phyloP scores from a whole-genome alignment of 2,113 vertebrate species.

The Bubalus kerabau region DNA sequence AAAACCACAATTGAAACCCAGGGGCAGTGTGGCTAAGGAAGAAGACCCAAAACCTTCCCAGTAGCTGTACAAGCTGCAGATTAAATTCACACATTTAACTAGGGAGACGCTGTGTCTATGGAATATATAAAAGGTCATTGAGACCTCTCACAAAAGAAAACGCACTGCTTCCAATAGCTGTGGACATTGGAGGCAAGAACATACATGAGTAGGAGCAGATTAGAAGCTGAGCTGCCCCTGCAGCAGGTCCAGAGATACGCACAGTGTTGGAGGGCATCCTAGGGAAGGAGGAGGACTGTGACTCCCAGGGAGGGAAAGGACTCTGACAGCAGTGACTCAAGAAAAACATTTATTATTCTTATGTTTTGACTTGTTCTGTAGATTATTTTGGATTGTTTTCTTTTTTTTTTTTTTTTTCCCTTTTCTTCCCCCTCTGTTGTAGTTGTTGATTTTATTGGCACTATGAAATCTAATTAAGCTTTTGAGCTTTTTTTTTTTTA shows the following conservation, averaged over 20 bases:
- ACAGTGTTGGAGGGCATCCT: background rate
- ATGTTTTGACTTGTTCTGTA: background rate
- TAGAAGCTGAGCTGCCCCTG: background rate
- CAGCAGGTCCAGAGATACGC: background rate
- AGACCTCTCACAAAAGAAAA: background rate
- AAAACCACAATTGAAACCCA: background rate
- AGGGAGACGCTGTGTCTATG: background rate
- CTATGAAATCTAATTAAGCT: background rate
- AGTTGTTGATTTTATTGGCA: background rate
- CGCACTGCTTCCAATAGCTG: background rate
- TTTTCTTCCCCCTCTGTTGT: accelerated
- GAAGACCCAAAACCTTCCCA: background rate
- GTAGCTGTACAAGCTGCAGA: background rate
- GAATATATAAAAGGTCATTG: background rate
- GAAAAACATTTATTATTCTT: background rate
- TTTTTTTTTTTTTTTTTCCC: accelerated
- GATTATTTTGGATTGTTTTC: background rate
- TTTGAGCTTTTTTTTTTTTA: background rate
- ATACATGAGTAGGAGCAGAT: background rate
- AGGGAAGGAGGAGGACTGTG: background rate
- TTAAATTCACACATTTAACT: background rate
- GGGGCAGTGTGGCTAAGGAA: background rate
- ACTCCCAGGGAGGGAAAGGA: accelerated
- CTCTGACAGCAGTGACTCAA: background rate
- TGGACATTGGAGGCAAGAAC: background rate